A percentile compares a stretch with the other conserved stretches of the same genome.
phyloP scores from a whole-genome alignment of 2,797 vertebrate species.

The Euphonia xanthogaster region DNA sequence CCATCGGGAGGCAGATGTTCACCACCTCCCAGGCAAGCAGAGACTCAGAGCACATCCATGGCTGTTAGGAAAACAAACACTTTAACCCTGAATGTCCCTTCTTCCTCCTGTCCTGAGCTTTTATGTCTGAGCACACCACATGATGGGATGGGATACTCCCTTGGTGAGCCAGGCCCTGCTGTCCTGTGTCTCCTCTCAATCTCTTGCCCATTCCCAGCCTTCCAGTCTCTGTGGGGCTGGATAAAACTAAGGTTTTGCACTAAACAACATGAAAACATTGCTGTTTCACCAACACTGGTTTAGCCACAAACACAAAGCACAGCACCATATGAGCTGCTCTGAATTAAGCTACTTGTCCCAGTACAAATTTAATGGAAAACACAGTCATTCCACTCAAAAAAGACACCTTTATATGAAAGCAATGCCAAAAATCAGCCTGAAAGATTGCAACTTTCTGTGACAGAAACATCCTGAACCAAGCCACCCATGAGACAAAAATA shows the following conservation, averaged over 20 bases:
- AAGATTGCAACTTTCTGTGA: background rate
- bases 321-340: fast-evolving
- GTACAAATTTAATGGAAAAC: background rate
- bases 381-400: background rate
- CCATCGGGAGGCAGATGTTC: fast-evolving
- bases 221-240: background rate
- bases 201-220: background rate
- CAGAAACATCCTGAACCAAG: background rate
- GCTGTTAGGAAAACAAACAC: background rate
- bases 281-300: background rate
- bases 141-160: background rate
- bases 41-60: fast-evolving
- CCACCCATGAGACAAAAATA: background rate
- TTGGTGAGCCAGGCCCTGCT: background rate
- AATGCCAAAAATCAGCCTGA: background rate
- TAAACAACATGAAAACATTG: fast-evolving
- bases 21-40: background rate
- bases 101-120: background rate
- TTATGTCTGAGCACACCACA: background rate
- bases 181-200: background rate
- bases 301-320: background rate
- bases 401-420: fast-evolving
- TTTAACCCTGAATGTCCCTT: background rate
- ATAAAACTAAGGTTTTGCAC: background rate
- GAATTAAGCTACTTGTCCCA: background rate